Percentiles rank a stretch among this genome's conserved stretches.
These are phyloP conservation scores for Petaurus breviceps DNA, from an alignment of 2,113 vertebrate species.

Conservation along the genomic window DNA sequence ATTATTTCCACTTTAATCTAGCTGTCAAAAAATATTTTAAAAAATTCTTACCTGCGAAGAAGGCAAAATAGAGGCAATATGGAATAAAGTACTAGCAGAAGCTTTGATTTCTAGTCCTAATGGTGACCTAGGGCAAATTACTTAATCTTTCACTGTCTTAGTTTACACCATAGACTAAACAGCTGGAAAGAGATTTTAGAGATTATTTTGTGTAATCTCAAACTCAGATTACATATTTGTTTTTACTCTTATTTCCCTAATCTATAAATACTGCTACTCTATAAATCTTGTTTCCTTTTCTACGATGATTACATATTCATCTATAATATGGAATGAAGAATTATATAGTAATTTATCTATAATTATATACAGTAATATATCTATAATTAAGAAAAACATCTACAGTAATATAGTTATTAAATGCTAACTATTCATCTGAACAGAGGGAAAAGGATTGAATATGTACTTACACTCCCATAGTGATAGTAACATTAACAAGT, in stretches of 20 bases:
- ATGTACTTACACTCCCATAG: not conserved
- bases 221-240: not conserved
- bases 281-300: not conserved
- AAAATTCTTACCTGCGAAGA: not conserved
- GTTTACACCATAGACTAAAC: not conserved
- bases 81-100: not conserved
- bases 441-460: not conserved
- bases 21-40: not conserved
- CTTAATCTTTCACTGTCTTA: not conserved
- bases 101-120: not conserved
- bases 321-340: not conserved
- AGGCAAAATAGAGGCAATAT: not conserved
- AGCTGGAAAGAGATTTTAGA: not conserved
- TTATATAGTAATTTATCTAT: not conserved
- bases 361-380: not conserved
- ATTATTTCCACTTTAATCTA: not conserved
- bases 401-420: not conserved
- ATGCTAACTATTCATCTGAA: not conserved
- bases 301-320: not conserved
- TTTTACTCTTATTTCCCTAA: not conserved
- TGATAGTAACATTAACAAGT: not conserved
- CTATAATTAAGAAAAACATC: not conserved
- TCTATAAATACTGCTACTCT: not conserved
- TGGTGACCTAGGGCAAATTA: not conserved
- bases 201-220: not conserved